Conservation (phyloP, 2,113 vertebrate genomes). For the Pseudonaja textilis region DNA sequence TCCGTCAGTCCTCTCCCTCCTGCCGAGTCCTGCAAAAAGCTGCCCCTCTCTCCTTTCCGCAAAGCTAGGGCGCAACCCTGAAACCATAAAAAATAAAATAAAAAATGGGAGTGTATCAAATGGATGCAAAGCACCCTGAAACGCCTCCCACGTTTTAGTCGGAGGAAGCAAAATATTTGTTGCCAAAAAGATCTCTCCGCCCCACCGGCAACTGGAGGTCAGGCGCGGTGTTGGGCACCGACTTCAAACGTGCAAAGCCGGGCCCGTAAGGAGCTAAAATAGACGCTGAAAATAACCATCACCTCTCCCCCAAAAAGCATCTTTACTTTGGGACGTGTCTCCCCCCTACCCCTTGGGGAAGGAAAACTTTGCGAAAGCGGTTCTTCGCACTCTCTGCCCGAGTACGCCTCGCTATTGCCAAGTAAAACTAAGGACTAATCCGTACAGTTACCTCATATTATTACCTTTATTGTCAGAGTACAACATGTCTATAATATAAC, state of each 20-base stretch:
- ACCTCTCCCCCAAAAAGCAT: neutral
- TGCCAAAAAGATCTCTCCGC: constrained; percentile 23
- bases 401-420: neutral
- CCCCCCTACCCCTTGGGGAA: neutral
- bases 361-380: neutral
- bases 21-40: constrained; percentile 39
- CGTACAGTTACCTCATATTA: neutral
- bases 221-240: neutral
- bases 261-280: neutral
- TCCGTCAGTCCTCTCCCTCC: constrained; percentile 83
- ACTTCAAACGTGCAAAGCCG: neutral
- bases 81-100: constrained; percentile 58
- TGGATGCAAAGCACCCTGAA: neutral
- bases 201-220: constrained; percentile 36
- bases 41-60: constrained; percentile 49
- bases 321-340: constrained; percentile 29
- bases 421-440: neutral
- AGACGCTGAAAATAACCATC: neutral
- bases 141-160: neutral
- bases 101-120: constrained; percentile 6
- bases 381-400: neutral
- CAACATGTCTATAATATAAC: no score
- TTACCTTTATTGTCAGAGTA: no score
- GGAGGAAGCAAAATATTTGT: neutral
- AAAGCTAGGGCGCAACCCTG: constrained; percentile 71